Conservation (phyloP, 2,888 invertebrate species). For the Ormia ochracea region DNA sequence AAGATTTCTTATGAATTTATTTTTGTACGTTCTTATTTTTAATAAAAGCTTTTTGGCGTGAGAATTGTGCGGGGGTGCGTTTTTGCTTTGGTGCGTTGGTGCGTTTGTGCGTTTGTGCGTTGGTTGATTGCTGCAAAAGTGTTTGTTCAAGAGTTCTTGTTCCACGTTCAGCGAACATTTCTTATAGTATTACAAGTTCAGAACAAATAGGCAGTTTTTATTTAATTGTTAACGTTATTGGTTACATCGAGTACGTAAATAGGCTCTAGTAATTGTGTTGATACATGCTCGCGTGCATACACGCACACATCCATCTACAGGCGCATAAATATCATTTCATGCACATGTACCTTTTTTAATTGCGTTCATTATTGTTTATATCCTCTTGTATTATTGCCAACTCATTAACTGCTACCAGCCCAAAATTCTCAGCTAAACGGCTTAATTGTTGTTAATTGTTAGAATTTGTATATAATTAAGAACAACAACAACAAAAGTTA, state of each 20-base stretch:
- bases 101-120: too few species aligned
- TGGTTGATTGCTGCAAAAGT: too few species aligned
- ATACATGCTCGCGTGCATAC: background rate
- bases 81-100: too few species aligned
- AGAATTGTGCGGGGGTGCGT: background rate
- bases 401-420: slow-evolving; percentile 70
- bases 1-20: background rate
- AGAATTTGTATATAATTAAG: slow-evolving; percentile 10
- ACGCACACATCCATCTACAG: background rate
- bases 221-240: slow-evolving; percentile 72
- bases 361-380: slow-evolving; percentile 65
- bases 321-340: background rate
- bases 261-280: slow-evolving; percentile 70
- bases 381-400: slow-evolving; percentile 70
- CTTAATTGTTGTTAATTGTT: slow-evolving; percentile 54
- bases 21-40: background rate
- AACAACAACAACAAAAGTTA: background rate
- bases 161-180: slow-evolving; percentile 28
- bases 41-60: slow-evolving; percentile 6
- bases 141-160: slow-evolving; percentile 9
- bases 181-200: slow-evolving; percentile 54
- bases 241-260: slow-evolving; percentile 69
- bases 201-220: slow-evolving; percentile 54
- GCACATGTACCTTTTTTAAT: slow-evolving; percentile 9
- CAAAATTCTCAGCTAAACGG: slow-evolving; percentile 38